Conservation (phyloP, 1,140 invertebrate species). For the Drosophila gunungcola region DNA sequence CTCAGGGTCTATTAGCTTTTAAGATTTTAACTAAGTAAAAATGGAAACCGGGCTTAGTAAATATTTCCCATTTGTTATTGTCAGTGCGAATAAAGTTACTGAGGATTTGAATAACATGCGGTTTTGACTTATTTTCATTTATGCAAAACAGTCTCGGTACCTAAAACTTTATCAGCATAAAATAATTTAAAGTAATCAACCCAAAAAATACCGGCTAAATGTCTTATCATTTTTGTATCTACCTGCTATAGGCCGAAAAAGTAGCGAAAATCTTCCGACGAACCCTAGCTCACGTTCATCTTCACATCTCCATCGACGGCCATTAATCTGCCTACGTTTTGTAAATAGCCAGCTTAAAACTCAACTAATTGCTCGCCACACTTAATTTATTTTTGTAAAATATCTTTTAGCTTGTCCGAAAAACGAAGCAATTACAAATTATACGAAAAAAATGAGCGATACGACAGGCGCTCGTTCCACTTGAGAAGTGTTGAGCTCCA, state of each 20-base stretch:
- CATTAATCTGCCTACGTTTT: slow-evolving; percentile 56
- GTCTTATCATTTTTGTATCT: background rate
- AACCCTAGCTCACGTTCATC: slow-evolving; percentile 18
- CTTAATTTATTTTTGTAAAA: slow-evolving; percentile 47
- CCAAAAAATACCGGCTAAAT: background rate
- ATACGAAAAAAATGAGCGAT: slow-evolving; percentile 31
- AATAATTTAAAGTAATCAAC: background rate
- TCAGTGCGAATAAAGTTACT: too few relatives aligned
- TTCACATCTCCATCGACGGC: slow-evolving; percentile 16
- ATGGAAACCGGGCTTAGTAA: background rate
- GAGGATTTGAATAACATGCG: too few relatives aligned
- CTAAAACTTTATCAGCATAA: too few relatives aligned
- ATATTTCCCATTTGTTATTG: background rate
- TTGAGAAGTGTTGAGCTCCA: slow-evolving; percentile 65
- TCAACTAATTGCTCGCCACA: slow-evolving; percentile 58
- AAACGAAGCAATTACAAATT: slow-evolving; percentile 77
- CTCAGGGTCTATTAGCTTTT: slow-evolving; percentile 6
- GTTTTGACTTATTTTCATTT: too few relatives aligned
- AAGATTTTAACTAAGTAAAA: background rate
- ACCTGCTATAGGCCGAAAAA: background rate
- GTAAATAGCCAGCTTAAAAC: slow-evolving; percentile 49
- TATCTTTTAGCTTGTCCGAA: slow-evolving; percentile 34
- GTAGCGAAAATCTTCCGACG: background rate
- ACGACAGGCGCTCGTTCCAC: slow-evolving; percentile 67
- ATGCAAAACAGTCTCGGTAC: too few relatives aligned